Conservation (phyloP, 2,888 invertebrate species). For the Tipula unca region DNA sequence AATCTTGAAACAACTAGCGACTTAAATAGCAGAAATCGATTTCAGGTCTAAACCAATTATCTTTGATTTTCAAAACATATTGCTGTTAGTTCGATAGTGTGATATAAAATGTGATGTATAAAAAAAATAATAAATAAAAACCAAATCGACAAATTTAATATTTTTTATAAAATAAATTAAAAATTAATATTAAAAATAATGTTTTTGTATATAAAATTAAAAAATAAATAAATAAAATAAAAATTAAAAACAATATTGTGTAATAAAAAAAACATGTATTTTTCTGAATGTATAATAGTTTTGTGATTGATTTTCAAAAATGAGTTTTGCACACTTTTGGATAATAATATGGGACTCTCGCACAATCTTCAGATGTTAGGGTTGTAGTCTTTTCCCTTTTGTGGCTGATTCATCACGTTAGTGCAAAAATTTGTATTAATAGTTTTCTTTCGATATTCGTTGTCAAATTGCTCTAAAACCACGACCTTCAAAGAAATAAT, state of each 20-base stretch:
- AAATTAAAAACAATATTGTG: neutral
- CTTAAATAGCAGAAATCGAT: too few relatives aligned
- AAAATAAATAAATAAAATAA: neutral
- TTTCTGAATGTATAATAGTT: neutral
- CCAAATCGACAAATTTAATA: neutral
- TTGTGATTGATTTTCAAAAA: neutral
- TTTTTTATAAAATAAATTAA: neutral
- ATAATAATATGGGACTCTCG: neutral
- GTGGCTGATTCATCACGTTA: neutral
- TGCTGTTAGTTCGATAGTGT: neutral
- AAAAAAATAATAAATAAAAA: neutral
- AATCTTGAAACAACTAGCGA: too few relatives aligned
- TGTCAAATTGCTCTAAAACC: neutral
- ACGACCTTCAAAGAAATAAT: constrained; percentile 14
- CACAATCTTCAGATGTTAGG: neutral
- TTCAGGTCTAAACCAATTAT: neutral
- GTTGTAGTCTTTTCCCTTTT: neutral
- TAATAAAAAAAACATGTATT: neutral
- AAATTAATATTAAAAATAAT: neutral
- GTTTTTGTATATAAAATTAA: neutral
- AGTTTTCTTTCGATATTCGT: neutral
- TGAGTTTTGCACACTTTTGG: neutral
- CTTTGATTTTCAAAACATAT: neutral
- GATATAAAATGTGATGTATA: neutral
- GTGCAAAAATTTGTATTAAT: neutral